Conservation (phyloP, 2,113 vertebrate genomes). For the Ranitomeya variabilis region DNA sequence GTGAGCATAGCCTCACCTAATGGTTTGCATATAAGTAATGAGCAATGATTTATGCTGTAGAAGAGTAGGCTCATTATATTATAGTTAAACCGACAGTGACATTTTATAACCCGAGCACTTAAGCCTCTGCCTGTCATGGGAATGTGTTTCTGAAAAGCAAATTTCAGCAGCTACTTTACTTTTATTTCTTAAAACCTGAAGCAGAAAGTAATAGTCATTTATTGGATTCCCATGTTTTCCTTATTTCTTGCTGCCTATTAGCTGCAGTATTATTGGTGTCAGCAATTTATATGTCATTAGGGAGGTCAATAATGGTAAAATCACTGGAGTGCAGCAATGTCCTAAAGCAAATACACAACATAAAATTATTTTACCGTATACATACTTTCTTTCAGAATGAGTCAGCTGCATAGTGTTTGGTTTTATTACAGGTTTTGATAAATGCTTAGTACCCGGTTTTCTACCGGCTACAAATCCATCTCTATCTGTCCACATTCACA, state of each 20-base stretch:
- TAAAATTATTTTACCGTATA: constrained; percentile 26
- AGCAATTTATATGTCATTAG: constrained; percentile 32
- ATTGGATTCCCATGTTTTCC: not conserved
- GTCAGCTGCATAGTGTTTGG: not conserved
- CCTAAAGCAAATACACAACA: constrained; percentile 22
- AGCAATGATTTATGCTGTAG: not conserved
- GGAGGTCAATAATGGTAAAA: constrained; percentile 23
- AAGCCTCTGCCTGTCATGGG: constrained; percentile 7
- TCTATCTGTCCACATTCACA: not conserved
- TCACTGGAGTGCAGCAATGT: constrained; percentile 22
- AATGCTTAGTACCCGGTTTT: not conserved
- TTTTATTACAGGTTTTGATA: not conserved
- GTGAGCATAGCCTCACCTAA: no score
- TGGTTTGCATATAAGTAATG: not conserved
- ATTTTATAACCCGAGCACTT: constrained; percentile 40
- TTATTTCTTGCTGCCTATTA: constrained; percentile 28
- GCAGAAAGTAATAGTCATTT: constrained; percentile 11
- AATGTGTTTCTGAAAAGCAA: constrained; percentile 27
- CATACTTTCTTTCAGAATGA: constrained; percentile 11
- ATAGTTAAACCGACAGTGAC: constrained; percentile 6
- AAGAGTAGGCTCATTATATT: constrained; percentile 3
- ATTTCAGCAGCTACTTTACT: constrained; percentile 8
- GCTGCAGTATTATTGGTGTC: constrained; percentile 18
- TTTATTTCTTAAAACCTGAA: constrained; percentile 31
- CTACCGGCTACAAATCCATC: not conserved